Conservation (phyloP, 92 coral and sea anemone genomes). For the Muricea muricata region DNA sequence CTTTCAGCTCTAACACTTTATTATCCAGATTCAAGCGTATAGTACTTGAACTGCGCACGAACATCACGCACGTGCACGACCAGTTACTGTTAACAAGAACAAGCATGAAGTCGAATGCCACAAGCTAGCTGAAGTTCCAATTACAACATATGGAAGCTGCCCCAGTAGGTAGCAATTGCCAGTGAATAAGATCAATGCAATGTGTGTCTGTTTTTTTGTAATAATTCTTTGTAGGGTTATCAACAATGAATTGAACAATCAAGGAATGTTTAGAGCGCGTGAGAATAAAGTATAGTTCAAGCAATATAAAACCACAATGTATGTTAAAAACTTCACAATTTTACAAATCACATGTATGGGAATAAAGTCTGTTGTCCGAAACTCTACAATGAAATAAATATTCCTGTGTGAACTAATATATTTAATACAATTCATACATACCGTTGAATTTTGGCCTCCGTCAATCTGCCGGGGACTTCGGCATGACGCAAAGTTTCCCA, state of each 20-base stretch:
- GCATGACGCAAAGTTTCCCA: constrained; percentile 20
- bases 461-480: background rate
- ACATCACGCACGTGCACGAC: background rate
- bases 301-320: background rate
- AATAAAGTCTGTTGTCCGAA: background rate
- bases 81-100: background rate
- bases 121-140: background rate
- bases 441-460: background rate
- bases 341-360: background rate
- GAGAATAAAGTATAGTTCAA: background rate
- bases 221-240: background rate
- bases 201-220: background rate
- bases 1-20: background rate
- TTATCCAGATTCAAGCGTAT: too few relatives aligned
- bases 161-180: background rate
- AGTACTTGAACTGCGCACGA: background rate
- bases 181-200: background rate
- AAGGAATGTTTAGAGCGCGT: background rate
- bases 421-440: background rate
- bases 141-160: background rate
- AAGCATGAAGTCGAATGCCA: background rate
- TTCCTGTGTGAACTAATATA: background rate
- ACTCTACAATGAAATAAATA: background rate
- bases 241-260: background rate
- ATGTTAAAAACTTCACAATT: background rate